phyloP scores from a whole-genome alignment of 2,113 vertebrate genomes.

The Sus scrofa region T2T-Sscrofa CM000814.6:104788001-104788500 shows the following conservation, averaged over 20 bases:
- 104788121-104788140: background rate
- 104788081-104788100: background rate
- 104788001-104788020: background rate
- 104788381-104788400: conserved; percentile 6
- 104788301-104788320: background rate
- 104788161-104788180: background rate
- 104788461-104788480: background rate
- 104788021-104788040: background rate
- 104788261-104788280: background rate
- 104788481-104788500: conserved; percentile 36
- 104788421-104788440: background rate
- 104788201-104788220: background rate
- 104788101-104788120: background rate
- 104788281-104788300: background rate
- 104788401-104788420: conserved; percentile 18
- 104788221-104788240: background rate
- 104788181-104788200: background rate
- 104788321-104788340: background rate
- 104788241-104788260: background rate
- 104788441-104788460: background rate
- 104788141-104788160: background rate
- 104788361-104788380: background rate
- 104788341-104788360: background rate
- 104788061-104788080: background rate
- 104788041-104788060: background rate